phyloP scores from a whole-genome alignment of 2,888 invertebrate genomes.

The Sesamia inferens region DNA sequence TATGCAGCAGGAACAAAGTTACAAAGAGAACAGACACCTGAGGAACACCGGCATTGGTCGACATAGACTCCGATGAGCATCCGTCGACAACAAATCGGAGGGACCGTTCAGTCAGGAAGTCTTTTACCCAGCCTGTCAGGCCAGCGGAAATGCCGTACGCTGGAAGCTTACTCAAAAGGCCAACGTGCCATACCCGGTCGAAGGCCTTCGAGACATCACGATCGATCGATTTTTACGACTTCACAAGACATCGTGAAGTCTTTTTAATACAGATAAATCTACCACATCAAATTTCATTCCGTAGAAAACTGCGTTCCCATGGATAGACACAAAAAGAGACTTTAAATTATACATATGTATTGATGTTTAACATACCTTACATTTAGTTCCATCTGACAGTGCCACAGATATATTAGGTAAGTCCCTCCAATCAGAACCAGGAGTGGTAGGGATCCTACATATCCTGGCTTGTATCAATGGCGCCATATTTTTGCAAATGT shows the following conservation, averaged over 20 bases:
- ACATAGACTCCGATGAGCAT: no score
- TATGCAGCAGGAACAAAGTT: no score
- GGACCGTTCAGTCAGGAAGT: no score
- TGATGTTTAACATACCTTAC: conserved; percentile 81
- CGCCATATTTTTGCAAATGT: conserved; percentile 96
- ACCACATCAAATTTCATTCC: not conserved
- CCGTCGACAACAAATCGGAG: no score
- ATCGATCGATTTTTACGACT: not conserved
- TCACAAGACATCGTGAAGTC: not conserved
- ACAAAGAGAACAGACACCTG: no score
- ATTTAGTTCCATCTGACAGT: conserved; percentile 92
- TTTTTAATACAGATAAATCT: not conserved
- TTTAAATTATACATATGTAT: not conserved
- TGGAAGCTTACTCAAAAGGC: no score
- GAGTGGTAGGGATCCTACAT: conserved; percentile 92
- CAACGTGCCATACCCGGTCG: no score
- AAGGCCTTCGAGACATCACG: no score
- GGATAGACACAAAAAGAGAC: not conserved
- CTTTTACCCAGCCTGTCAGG: no score
- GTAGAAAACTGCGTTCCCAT: no score
- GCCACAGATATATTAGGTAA: conserved; percentile 94
- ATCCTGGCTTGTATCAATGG: conserved; percentile 94
- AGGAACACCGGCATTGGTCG: no score
- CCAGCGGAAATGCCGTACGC: no score
- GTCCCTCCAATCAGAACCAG: conserved; percentile 96